Percentiles rank a stretch among this genome's conserved stretches.
phyloP scores from a whole-genome alignment of 2,113 vertebrate species.

The Eidolon helvum region DNA sequence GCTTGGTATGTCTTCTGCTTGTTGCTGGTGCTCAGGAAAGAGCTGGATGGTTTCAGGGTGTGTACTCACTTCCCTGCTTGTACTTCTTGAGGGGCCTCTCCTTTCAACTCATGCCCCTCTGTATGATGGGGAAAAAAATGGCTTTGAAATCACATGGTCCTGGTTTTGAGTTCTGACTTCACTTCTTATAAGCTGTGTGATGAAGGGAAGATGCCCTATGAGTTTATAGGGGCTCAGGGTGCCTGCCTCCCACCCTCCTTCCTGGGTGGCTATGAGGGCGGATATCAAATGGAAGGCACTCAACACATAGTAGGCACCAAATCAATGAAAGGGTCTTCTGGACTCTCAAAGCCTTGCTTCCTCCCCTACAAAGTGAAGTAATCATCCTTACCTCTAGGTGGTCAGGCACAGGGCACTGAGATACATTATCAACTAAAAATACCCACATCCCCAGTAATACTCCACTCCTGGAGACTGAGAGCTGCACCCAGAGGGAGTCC shows the following conservation, averaged over 20 bases:
- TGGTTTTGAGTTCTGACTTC: neutral
- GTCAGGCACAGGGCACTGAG: neutral
- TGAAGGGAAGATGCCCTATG: neutral
- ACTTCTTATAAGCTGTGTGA: neutral
- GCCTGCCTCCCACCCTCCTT: neutral
- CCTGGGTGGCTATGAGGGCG: neutral
- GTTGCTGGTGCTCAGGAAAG: neutral
- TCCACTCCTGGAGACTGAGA: neutral
- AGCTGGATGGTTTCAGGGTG: neutral
- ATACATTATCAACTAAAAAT: neutral
- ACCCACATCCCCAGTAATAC: neutral
- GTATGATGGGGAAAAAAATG: neutral
- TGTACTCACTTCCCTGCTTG: neutral
- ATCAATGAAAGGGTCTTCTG: neutral
- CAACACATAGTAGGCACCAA: neutral
- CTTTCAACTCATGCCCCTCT: neutral
- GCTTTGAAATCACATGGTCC: neutral
- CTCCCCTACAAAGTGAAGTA: conserved; percentile 7
- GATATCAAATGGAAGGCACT: neutral
- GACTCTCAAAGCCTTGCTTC: neutral
- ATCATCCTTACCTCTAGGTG: neutral
- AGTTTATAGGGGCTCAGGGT: neutral
- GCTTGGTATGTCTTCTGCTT: neutral
- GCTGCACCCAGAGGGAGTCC: neutral
- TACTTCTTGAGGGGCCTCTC: neutral